Evolutionary conservation across 2,888 invertebrate genomes (phyloP).

Genomic region (Zele albiditarsus): DNA sequence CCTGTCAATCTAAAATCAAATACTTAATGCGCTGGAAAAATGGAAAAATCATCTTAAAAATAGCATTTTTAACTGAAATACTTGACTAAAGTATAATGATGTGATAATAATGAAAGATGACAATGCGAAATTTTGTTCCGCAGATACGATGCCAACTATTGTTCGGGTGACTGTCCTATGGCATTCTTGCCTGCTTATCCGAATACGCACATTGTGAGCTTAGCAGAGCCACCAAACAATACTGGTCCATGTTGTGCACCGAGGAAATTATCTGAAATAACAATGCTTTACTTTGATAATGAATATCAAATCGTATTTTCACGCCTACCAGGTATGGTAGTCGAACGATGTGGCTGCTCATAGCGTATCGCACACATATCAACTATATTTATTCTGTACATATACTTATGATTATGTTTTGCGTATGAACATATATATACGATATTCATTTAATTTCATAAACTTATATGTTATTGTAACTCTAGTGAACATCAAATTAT

Average conservation of each 20-base stretch:
- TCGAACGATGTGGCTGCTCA: slow-evolving; percentile 94
- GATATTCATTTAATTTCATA: background rate
- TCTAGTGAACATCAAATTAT: background rate
- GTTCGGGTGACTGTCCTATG: slow-evolving; percentile 94
- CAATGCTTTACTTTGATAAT: slow-evolving; percentile 93
- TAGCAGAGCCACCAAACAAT: slow-evolving; percentile 84
- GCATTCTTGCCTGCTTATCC: slow-evolving; percentile 90
- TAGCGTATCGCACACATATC: slow-evolving; percentile 71
- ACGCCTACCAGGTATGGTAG: slow-evolving; percentile 94
- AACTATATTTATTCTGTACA: background rate
- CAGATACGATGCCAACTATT: slow-evolving; percentile 94
- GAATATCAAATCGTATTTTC: slow-evolving; percentile 91
- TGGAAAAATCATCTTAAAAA: too few species aligned
- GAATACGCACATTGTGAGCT: slow-evolving; percentile 90
- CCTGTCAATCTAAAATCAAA: too few species aligned
- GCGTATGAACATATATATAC: background rate
- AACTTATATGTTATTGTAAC: background rate
- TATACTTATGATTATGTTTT: background rate
- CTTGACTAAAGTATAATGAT: too few species aligned
- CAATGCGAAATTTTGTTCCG: slow-evolving; percentile 15
- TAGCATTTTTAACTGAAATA: too few species aligned
- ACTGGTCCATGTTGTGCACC: slow-evolving; percentile 96
- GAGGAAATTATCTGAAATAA: slow-evolving; percentile 88
- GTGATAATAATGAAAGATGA: background rate
- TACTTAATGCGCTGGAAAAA: too few species aligned